Conservation (phyloP, 1,140 invertebrate genomes). For the Euborellia annulipes region DNA sequence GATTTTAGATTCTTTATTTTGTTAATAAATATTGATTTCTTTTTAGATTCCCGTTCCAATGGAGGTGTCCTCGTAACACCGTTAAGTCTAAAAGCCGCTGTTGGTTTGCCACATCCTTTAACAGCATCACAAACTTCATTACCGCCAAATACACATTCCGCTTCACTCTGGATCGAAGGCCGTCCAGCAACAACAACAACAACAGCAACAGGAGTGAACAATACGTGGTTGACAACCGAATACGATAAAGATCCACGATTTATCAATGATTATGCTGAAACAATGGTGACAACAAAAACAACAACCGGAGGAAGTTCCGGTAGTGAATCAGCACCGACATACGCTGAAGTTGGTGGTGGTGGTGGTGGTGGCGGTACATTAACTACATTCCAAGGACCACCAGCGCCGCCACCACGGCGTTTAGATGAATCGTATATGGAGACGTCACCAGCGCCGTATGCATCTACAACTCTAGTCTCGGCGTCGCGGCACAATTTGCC, state of each 20-base stretch:
- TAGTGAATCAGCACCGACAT: slow-evolving; percentile 3
- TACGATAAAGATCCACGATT: too few species aligned
- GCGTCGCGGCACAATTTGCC: slow-evolving; percentile 1
- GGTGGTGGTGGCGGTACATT: not conserved
- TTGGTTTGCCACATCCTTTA: slow-evolving; percentile 18
- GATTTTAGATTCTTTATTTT: not conserved
- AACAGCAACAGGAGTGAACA: too few species aligned
- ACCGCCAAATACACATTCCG: slow-evolving; percentile 7
- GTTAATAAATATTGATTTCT: too few species aligned
- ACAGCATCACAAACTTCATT: slow-evolving; percentile 2
- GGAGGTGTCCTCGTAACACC: slow-evolving; percentile 30
- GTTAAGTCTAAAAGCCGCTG: slow-evolving; percentile 18
- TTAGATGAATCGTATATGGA: too few species aligned
- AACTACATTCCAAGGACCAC: too few species aligned
- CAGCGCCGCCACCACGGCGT: too few species aligned
- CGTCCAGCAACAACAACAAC: not conserved
- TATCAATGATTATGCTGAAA: slow-evolving; percentile 9
- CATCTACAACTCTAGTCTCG: slow-evolving; percentile 9
- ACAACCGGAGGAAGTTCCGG: not conserved
- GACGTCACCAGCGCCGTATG: slow-evolving; percentile 9
- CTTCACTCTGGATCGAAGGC: slow-evolving; percentile 16
- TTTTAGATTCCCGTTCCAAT: slow-evolving; percentile 28
- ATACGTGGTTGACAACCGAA: too few species aligned
- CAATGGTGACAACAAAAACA: not conserved
- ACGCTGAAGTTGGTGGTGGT: slow-evolving; percentile 7